Evolutionary conservation across 2,888 invertebrate genomes (phyloP), one percentile per base, ranked within the genome.

Genomic region (Patella ulyssiponensis): DNA sequence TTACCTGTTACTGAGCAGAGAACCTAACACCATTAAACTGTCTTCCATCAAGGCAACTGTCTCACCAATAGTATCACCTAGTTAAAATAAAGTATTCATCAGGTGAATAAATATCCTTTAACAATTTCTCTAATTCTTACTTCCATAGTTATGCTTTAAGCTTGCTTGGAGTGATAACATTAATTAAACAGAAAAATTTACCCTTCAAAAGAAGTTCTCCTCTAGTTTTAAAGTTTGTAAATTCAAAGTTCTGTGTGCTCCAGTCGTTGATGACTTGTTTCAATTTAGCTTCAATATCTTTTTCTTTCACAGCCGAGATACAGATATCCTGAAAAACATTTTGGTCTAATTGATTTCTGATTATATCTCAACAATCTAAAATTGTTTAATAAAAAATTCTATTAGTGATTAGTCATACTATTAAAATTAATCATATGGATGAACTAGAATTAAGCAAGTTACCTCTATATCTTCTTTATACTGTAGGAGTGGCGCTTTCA

Each of bases 251-350:
- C 82, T 92, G 92, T 88, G 96, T 96, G 0, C 96, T 95, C 98
- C 98, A 98, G 92, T 98, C 98, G 90, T 96, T 97, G 1, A 97
- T 96, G 0, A 98, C 98, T 80, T 96, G 96, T 78, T 97, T 94
- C 79, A 98, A 92, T 92, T 98, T 98, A 0, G 97, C 97, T 93
- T 98, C 98, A 80, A 98, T 98, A 89, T 98, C 98, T 90, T 97
- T 97, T 90, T 98, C 98, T 92, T 98, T 98, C 95, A 98, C 97
- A 0, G 98, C 98, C 64, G 98, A 98, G 91, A 98, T 98, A 91
- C 98, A 98, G 86, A 98, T 97, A 89, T 98, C 98, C 95, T 95
- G 87, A 3, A 81, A 44, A 33, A 70, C 1, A 51, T 71, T 17
- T 53, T 7, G n/a, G 58, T 33, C 20, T 73, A 58, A 53, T 12